These are phyloP conservation scores for Omphaloscelis lunosa DNA, from an alignment of 2,888 invertebrate species.

Conservation along the genomic window DNA sequence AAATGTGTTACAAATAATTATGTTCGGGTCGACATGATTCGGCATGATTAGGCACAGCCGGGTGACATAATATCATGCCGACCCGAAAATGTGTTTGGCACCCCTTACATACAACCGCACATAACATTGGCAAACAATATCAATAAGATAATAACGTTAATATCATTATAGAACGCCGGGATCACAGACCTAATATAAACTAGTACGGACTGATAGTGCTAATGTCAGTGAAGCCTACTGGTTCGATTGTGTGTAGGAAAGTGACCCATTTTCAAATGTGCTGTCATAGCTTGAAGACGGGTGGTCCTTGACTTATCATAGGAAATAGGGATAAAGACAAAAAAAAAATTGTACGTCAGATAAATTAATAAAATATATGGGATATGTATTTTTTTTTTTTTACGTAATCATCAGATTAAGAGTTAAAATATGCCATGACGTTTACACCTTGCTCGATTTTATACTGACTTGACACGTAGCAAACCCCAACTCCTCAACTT, in stretches of 20 bases:
- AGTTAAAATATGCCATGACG: no score
- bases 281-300: slow-evolving; percentile 3
- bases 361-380: no score
- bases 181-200: slow-evolving; percentile 59
- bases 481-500: no score
- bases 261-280: slow-evolving; percentile 38
- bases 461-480: no score
- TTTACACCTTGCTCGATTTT: no score
- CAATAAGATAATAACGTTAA: slow-evolving; percentile 1
- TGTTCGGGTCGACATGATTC: not conserved
- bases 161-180: slow-evolving; percentile 42
- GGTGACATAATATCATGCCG: not conserved
- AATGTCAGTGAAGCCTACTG: slow-evolving; percentile 32
- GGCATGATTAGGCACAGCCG: not conserved
- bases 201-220: slow-evolving; percentile 43
- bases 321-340: not conserved
- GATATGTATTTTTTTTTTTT: no score
- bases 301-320: slow-evolving; percentile 9
- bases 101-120: not conserved
- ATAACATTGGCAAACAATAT: slow-evolving; percentile 8
- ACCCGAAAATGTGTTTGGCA: not conserved
- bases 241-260: slow-evolving; percentile 23
- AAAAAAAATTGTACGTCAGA: no score
- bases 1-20: not conserved
- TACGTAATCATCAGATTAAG: no score